A percentile compares a stretch with the other conserved stretches of the same genome.
Evolutionary conservation across 2,888 invertebrate genomes (phyloP).

Genomic region (Mantis religiosa): DNA sequence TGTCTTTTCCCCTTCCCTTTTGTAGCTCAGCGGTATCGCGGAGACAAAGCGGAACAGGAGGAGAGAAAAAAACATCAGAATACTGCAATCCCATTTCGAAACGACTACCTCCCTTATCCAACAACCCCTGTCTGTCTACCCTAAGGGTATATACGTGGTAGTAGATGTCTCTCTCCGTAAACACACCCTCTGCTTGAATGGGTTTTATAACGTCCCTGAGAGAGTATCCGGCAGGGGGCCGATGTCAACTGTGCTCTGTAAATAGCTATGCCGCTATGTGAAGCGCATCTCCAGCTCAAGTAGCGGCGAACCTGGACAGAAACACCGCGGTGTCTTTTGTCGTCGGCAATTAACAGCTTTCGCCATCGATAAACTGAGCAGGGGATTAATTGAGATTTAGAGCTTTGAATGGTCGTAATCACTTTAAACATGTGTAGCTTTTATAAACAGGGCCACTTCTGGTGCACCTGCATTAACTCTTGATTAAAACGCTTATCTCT

Average conservation of each 20-base stretch:
- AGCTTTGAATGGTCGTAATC: no score
- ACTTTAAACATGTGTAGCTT: no score
- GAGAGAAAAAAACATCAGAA: neutral
- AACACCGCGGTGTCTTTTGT: no score
- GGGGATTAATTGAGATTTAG: no score
- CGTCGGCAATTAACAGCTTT: no score
- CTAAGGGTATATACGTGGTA: neutral
- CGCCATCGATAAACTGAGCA: no score
- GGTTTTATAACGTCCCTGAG: neutral
- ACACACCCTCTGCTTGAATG: neutral
- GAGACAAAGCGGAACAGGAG: neutral
- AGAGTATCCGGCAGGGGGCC: neutral
- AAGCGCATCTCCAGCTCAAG: no score
- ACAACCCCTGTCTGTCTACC: neutral
- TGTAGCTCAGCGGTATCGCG: neutral
- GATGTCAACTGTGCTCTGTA: neutral
- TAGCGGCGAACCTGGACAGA: neutral
- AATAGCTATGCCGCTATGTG: neutral
- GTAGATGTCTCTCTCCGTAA: neutral
- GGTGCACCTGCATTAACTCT: no score
- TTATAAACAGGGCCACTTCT: no score
- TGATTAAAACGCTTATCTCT: no score
- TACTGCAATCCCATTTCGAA: neutral
- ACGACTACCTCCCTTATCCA: neutral
- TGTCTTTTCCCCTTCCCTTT: neutral